These are phyloP conservation scores for Oryzias dopingdopingensis DNA, from an alignment of 2,797 vertebrate genomes.

Conservation along the genomic window DNA sequence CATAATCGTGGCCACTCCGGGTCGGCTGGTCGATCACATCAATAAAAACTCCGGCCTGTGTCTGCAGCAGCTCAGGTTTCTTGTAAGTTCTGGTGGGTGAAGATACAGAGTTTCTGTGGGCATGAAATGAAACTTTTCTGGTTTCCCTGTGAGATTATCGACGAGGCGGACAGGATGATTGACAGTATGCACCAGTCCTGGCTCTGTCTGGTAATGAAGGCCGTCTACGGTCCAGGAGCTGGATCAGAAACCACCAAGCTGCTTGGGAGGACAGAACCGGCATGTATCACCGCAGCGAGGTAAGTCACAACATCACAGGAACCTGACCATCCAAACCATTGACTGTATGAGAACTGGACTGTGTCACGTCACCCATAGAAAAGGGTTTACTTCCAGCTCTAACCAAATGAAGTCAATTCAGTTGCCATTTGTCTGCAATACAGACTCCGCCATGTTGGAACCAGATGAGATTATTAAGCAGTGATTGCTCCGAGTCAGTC, in stretches of 20 bases:
- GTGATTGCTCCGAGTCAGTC: too few relatives aligned
- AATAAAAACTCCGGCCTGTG: conserved; percentile 83
- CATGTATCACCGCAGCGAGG: conserved; percentile 84
- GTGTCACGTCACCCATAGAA: too few relatives aligned
- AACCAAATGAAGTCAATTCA: too few relatives aligned
- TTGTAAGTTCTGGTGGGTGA: conserved; percentile 74
- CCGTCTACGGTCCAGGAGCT: conserved; percentile 65
- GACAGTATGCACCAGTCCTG: conserved; percentile 96
- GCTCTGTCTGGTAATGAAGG: conserved; percentile 85
- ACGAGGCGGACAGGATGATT: conserved; percentile 95
- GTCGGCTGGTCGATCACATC: conserved; percentile 94
- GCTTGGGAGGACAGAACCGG: conserved; percentile 76
- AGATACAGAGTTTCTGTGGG: not conserved
- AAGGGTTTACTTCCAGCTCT: too few relatives aligned
- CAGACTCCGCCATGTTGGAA: too few relatives aligned
- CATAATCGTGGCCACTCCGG: conserved; percentile 91
- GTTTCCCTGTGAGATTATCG: conserved; percentile 78
- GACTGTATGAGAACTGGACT: too few relatives aligned
- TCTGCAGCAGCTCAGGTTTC: conserved; percentile 86
- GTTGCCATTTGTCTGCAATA: too few relatives aligned
- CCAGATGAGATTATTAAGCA: too few relatives aligned
- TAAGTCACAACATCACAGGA: conserved; percentile 43
- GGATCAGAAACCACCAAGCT: conserved; percentile 35
- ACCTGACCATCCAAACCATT: not conserved
- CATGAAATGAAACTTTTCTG: too few relatives aligned